Evolutionary conservation across 2,797 vertebrate species (phyloP).

Genomic region (Poeciliopsis presidionis): DNA sequence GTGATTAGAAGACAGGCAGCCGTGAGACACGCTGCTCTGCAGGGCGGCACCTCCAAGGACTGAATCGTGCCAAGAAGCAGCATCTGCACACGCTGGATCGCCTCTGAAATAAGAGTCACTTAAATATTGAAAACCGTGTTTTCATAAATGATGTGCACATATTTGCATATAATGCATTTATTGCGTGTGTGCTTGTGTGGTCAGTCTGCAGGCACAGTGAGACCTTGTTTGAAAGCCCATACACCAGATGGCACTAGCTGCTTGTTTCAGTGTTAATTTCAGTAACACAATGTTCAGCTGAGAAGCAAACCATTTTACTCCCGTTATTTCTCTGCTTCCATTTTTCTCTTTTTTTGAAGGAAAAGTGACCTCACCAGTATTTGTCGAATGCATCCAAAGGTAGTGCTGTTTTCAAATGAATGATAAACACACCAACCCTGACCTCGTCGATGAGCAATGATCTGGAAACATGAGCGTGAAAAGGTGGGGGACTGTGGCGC

Average conservation of each 20-base stretch:
- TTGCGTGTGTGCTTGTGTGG: slow-evolving; percentile 8
- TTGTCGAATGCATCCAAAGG: neutral
- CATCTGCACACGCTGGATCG: slow-evolving; percentile 20
- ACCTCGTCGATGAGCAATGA: slow-evolving; percentile 19
- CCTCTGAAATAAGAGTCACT: slow-evolving; percentile 24
- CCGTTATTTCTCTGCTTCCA: neutral
- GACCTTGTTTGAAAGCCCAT: slow-evolving; percentile 50
- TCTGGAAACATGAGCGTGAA: slow-evolving; percentile 27
- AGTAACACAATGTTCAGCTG: slow-evolving; percentile 52
- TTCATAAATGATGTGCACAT: slow-evolving; percentile 19
- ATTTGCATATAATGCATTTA: slow-evolving; percentile 2
- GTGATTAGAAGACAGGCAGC: slow-evolving; percentile 37
- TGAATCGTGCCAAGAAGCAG: neutral
- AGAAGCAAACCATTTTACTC: slow-evolving; percentile 1
- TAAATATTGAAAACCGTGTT: slow-evolving; percentile 17
- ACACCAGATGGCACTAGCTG: slow-evolving; percentile 69
- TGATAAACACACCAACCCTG: neutral
- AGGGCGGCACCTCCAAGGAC: slow-evolving; percentile 29
- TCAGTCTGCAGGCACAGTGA: slow-evolving; percentile 28
- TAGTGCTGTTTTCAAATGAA: slow-evolving; percentile 7
- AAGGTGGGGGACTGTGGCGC: slow-evolving; percentile 28
- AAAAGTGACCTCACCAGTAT: neutral
- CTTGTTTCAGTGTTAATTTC: slow-evolving; percentile 55
- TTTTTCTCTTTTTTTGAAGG: neutral
- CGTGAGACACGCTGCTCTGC: slow-evolving; percentile 18